Conservation (phyloP, 2,113 vertebrate species). For the Ceratotherium simum region DNA sequence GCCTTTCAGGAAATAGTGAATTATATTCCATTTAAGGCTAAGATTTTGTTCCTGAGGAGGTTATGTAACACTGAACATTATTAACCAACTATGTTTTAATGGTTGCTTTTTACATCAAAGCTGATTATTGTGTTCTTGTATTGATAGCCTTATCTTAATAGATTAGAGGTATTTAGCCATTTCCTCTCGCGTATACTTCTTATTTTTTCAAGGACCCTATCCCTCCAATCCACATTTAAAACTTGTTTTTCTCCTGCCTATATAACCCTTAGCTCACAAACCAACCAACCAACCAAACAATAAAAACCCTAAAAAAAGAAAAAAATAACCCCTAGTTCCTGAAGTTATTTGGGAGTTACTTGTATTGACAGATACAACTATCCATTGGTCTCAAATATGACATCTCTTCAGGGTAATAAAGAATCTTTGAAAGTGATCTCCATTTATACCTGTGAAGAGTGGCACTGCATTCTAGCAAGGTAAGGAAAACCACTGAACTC, state of each 20-base stretch:
- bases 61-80: background rate
- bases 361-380: background rate
- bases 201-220: background rate
- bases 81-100: background rate
- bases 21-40: slow-evolving; percentile 53
- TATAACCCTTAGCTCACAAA: background rate
- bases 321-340: background rate
- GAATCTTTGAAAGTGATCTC: background rate
- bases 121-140: background rate
- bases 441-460: background rate
- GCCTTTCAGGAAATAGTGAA: slow-evolving; percentile 33
- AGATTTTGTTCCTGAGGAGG: slow-evolving; percentile 27
- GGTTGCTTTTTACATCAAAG: background rate
- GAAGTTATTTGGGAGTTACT: slow-evolving; percentile 41
- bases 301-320: background rate
- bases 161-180: background rate
- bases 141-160: background rate
- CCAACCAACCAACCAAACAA: background rate
- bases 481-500: background rate
- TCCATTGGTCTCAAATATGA: background rate
- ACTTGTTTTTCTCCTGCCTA: background rate
- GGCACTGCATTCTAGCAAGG: background rate
- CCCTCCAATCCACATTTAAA: background rate
- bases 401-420: slow-evolving; percentile 6
- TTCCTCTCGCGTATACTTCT: background rate